Base-by-base conservation (phyloP, 2,888 invertebrate species). In the Meliscaeva auricollis region DNA sequence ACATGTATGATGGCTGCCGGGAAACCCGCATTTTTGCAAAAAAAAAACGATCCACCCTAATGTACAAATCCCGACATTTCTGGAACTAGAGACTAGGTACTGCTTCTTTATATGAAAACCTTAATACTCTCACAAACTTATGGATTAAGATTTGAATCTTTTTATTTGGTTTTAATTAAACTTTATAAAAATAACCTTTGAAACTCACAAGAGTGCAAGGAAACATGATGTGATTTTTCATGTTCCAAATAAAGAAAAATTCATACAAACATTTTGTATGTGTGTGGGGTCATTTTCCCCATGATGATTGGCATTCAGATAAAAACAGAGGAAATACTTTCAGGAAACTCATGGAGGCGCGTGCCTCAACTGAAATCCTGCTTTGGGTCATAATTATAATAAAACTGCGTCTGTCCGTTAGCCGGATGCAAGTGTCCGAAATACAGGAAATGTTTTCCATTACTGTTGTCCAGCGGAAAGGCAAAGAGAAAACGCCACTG, bases 351-450 rank as follows among this genome's bases (percentile, higher is more conserved):
- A 80, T 84, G 80, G 60, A 85, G 85, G 85, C 85, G 85, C 85
- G 85, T 85, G 85, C 85, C 81, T 69, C 68, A 17, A 60, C 64
- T 73, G 62, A 70, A 74, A 54, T 72, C 73, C 76, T 44, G 85
- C 85, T 85, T 73, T 85, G 81, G 85, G 85, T 85, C 76, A 81
- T 85, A 85, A 85, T 85, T 85, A 85, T 77, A 85, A 85, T 81
- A 81, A 85, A 85, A 81, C 80, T 77, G 81, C 76, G 76, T 60
- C 78, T 85, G 73, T 73, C 85, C 85, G 76, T 77, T 64, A 70
- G 50, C 73, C 85, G 85, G 85, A 85, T 85, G 85, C 81, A 80
- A 81, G 76, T 85, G 85, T 85, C 85, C 85, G 81, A 85, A 85
- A 68, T 85, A 81, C 77, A 81, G 85, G 85, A 85, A 85, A 85